Percentiles rank a stretch among this genome's conserved stretches.
These are phyloP conservation scores for Halocaridina rubra DNA, from an alignment of 2,888 invertebrate species.

Conservation along the genomic window DNA sequence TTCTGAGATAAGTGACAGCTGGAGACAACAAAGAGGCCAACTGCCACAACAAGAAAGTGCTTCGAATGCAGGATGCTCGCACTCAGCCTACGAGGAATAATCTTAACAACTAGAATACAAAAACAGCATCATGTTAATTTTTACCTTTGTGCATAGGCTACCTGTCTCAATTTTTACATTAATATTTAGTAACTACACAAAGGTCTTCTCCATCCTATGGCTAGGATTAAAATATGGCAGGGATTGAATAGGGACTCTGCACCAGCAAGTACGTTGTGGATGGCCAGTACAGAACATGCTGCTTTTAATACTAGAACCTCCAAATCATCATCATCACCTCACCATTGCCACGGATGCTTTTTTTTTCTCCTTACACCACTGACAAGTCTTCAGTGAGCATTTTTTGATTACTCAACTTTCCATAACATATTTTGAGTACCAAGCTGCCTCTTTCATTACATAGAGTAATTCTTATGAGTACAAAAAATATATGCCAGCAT, in stretches of 20 bases:
- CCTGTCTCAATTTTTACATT: slow-evolving; percentile 38
- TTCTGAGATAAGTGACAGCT: slow-evolving; percentile 2
- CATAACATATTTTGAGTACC: neutral
- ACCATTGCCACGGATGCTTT: no score
- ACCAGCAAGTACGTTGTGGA: no score
- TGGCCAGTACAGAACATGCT: no score
- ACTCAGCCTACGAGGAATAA: slow-evolving; percentile 8
- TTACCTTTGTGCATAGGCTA: slow-evolving; percentile 44
- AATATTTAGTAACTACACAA: slow-evolving; percentile 35
- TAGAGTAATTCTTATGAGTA: neutral
- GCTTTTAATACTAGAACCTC: no score
- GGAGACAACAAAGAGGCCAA: slow-evolving; percentile 10
- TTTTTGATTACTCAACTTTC: no score
- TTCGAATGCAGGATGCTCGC: neutral
- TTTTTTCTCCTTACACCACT: no score
- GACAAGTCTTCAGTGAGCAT: no score
- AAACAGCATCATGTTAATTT: slow-evolving; percentile 34
- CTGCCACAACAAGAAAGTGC: slow-evolving; percentile 5
- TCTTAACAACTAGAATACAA: slow-evolving; percentile 37
- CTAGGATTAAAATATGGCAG: slow-evolving; percentile 29
- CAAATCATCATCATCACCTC: no score
- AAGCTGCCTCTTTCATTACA: neutral
- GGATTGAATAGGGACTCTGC: slow-evolving; percentile 22
- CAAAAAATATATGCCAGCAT: neutral
- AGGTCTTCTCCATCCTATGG: slow-evolving; percentile 27